Evolutionary conservation across 2,888 invertebrate species (phyloP).

Genomic region (Megastigmus dorsalis): DNA sequence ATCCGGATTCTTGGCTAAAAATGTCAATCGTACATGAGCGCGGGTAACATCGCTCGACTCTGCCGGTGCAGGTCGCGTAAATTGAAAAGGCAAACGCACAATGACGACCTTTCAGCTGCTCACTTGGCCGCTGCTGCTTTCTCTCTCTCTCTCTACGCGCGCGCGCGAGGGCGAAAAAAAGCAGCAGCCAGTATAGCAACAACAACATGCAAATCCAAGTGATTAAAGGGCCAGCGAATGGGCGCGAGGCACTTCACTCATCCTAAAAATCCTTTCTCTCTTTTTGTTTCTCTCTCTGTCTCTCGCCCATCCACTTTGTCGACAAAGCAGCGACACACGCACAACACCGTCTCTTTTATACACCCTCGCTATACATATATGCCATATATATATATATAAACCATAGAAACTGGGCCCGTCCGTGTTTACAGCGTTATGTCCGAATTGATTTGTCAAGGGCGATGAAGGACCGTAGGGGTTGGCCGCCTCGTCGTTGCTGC

Average conservation of each 20-base stretch:
- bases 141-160: background rate
- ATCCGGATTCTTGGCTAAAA: too few relatives aligned
- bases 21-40: too few relatives aligned
- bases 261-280: conserved; percentile 17
- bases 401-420: conserved; percentile 1
- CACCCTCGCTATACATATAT: too few relatives aligned
- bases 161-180: too few relatives aligned
- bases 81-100: background rate
- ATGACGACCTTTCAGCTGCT: background rate
- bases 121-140: background rate
- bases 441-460: conserved; percentile 72
- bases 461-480: background rate
- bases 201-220: conserved; percentile 30
- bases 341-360: conserved; percentile 1
- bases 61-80: too few relatives aligned
- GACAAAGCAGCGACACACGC: conserved; percentile 17
- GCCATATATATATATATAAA: too few relatives aligned
- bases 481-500: too few relatives aligned
- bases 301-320: conserved; percentile 37
- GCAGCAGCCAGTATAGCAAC: too few relatives aligned
- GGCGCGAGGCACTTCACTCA: background rate
- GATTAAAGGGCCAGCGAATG: background rate
- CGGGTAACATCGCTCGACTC: too few relatives aligned
- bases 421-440: conserved; percentile 71
- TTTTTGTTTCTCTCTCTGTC: background rate